Percentiles rank a stretch among this genome's conserved stretches.
Conservation (phyloP, 2,888 invertebrate species). For the Cartodere bifasciata region DNA sequence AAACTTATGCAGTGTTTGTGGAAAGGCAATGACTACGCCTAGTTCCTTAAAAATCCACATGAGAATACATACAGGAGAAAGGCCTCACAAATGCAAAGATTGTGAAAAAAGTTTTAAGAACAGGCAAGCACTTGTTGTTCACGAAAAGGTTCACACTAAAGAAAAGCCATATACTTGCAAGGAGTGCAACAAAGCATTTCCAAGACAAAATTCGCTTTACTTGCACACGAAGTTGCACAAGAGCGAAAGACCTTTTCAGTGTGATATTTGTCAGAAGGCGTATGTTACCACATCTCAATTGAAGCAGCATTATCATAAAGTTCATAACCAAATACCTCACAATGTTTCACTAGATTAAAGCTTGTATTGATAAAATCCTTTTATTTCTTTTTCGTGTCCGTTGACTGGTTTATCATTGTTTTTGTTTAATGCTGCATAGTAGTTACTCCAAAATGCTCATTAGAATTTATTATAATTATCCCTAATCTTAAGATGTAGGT, state of each 20-base stretch:
- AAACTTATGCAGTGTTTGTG: conserved; percentile 9
- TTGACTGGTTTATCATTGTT: too few relatives aligned
- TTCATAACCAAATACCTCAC: too few relatives aligned
- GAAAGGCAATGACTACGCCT: conserved; percentile 6
- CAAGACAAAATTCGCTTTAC: conserved; percentile 39
- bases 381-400: too few relatives aligned
- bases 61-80: conserved; percentile 23
- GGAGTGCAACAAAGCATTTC: conserved; percentile 39
- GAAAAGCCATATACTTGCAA: conserved; percentile 31
- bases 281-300: conserved; percentile 23
- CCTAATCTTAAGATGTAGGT: too few relatives aligned
- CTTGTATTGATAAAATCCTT: too few relatives aligned
- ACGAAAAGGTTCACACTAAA: conserved; percentile 41
- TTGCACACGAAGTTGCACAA: conserved; percentile 32
- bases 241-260: conserved; percentile 41
- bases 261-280: conserved; percentile 26
- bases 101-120: conserved; percentile 20
- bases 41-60: conserved; percentile 8
- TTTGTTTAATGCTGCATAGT: too few relatives aligned
- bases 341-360: too few relatives aligned
- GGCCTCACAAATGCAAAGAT: conserved; percentile 36
- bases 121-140: conserved; percentile 24
- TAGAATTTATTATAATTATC: too few relatives aligned
- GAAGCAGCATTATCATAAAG: conserved; percentile 23
- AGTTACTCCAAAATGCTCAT: too few relatives aligned